Evolutionary conservation across 2,113 vertebrate genomes (phyloP), one percentile per base, ranked within the genome.

Genomic region (Indicator maculatus): DNA sequence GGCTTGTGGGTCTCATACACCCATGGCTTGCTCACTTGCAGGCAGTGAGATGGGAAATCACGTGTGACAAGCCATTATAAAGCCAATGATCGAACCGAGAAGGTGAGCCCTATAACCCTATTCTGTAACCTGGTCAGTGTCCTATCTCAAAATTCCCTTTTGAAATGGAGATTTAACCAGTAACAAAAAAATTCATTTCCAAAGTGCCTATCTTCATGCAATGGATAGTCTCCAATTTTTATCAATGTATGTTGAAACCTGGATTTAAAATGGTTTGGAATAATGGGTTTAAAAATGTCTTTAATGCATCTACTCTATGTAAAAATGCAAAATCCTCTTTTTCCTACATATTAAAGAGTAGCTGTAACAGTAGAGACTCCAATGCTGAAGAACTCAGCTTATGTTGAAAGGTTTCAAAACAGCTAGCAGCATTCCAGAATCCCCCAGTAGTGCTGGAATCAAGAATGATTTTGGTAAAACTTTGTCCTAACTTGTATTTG

Each of bases 171-270:
- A 75, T 53, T 60, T 56, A 69, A 61, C 78, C 75, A 64, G 13
- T 61, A 53, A 41, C 8, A 76, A 81, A 47, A 56, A 56, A 45
- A 2, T 6, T 60, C 72, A 88, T 24, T 88, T 74, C 19, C 21
- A 26, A 77, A 78, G 12, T 19, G 5, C 1, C 0, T 38, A 33
- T 20, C 8, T 82, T 79, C 14, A 52, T 58, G 26, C 19, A 47
- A 27, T 0, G 0, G 9, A 20, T n/a, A 28, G 27, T 76, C 38
- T 76, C 8, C 1, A 13, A 3, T 30, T 38, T 36, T 64, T 73
- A 45, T 1, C 5, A 64, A 82, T 30, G 5, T 18, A 30, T 50
- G 39, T 65, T 87, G 20, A 85, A 65, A 11, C 5, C 17, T 89
- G 20, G 33, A 61, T 39, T 74, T 63, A 69, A 93, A 93, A 84